These are phyloP conservation scores for Sarotherodon lohbergeri DNA, from an alignment of 2,113 vertebrate genomes.

Conservation along the genomic window DNA sequence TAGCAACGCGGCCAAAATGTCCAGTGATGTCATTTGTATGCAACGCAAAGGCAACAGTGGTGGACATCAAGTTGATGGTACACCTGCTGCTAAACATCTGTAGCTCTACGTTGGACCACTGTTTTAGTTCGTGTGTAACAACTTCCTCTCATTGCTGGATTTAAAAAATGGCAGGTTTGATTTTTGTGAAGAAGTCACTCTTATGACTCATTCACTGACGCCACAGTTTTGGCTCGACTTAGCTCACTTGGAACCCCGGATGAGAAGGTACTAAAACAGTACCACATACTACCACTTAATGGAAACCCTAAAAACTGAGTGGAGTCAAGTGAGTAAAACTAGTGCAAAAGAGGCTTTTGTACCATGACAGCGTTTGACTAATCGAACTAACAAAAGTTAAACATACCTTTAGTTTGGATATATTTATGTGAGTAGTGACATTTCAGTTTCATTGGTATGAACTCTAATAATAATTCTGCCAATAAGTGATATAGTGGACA, in stretches of 20 bases:
- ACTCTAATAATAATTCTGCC: not conserved
- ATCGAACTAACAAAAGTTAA: not conserved
- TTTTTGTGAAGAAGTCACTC: not conserved
- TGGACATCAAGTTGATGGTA: not conserved
- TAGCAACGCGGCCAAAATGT: not conserved
- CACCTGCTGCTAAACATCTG: not conserved
- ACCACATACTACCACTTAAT: not conserved
- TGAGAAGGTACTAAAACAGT: not conserved
- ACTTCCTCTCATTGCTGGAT: not conserved
- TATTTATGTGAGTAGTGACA: not conserved
- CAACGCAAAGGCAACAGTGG: not conserved
- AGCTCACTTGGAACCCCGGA: not conserved
- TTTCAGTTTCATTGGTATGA: not conserved
- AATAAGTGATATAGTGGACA: not conserved
- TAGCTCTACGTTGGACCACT: not conserved
- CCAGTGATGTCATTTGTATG: not conserved
- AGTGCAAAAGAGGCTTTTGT: not conserved
- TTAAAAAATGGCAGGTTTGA: not conserved
- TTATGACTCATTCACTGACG: not conserved
- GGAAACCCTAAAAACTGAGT: not conserved
- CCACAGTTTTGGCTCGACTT: not conserved
- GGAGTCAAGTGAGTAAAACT: not conserved
- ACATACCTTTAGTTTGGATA: not conserved
- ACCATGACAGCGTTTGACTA: not conserved
- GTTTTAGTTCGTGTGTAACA: not conserved